Evolutionary conservation across 2,113 vertebrate genomes (phyloP).

Genomic region (Pica pica): DNA sequence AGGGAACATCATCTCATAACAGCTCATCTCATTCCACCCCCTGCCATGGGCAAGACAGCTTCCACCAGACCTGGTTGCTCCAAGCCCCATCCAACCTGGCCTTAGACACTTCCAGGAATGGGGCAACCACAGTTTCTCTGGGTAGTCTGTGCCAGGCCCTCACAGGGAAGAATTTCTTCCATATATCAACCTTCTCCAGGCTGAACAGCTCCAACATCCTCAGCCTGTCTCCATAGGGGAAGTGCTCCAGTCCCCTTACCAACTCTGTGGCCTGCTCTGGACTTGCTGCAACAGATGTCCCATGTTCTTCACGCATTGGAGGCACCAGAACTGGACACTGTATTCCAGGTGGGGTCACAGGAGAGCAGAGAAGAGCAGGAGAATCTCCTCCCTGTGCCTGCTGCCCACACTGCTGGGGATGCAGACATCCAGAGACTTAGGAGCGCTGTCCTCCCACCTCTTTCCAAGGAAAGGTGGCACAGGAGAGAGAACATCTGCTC

Average conservation of each 20-base stretch:
- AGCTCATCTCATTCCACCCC: neutral
- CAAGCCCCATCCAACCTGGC: neutral
- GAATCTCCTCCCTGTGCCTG: neutral
- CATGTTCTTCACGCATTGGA: neutral
- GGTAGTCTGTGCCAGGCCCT: neutral
- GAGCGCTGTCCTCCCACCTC: neutral
- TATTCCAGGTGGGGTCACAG: neutral
- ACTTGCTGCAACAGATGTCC: neutral
- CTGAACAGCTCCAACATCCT: neutral
- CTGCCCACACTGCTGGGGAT: neutral
- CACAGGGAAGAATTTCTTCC: neutral
- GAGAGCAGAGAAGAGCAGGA: neutral
- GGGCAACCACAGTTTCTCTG: neutral
- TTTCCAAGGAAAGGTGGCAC: neutral
- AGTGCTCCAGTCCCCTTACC: neutral
- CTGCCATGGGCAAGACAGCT: neutral
- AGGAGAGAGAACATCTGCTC: neutral
- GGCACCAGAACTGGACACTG: neutral
- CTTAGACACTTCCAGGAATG: neutral
- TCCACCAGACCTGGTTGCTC: neutral
- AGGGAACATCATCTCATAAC: neutral
- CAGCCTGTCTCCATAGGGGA: fast-evolving
- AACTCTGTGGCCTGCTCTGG: neutral
- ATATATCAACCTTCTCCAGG: neutral
- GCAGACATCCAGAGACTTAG: neutral